Evolutionary conservation across 2,888 invertebrate species (phyloP).

Genomic region (Altica lythri): DNA sequence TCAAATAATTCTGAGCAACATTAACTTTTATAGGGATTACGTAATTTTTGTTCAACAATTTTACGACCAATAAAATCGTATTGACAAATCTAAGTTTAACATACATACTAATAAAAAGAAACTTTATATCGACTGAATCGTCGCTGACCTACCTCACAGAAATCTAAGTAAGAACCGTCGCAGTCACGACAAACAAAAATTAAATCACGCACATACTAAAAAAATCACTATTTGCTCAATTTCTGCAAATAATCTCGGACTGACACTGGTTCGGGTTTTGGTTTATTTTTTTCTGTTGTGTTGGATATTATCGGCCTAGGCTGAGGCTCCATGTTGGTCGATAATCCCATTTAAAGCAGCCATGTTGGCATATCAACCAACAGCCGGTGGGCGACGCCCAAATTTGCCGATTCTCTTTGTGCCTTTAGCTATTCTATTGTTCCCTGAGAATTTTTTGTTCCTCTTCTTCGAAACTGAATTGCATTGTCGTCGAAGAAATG

Average conservation of each 20-base stretch:
- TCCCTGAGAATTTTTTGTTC: slow-evolving; percentile 28
- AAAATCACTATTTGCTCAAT: slow-evolving; percentile 35
- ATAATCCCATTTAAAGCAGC: slow-evolving; percentile 54
- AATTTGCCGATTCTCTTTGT: slow-evolving; percentile 46
- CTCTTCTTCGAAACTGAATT: slow-evolving; percentile 35
- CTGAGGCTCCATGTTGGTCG: slow-evolving; percentile 52
- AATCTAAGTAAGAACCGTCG: slow-evolving; percentile 23
- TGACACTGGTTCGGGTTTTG: slow-evolving; percentile 46
- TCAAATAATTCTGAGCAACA: too few species aligned
- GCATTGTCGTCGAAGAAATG: slow-evolving; percentile 28
- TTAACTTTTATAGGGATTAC: too few species aligned
- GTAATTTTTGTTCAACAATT: background rate
- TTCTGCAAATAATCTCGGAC: slow-evolving; percentile 50
- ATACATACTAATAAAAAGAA: slow-evolving; percentile 7
- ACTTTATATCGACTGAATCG: slow-evolving; percentile 34
- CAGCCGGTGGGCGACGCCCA: slow-evolving; percentile 54
- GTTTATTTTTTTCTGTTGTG: slow-evolving; percentile 46
- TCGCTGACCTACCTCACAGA: slow-evolving; percentile 44
- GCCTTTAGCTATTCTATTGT: slow-evolving; percentile 43
- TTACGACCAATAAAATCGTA: slow-evolving; percentile 1
- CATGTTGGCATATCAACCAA: slow-evolving; percentile 58
- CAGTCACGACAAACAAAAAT: slow-evolving; percentile 8
- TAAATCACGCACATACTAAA: slow-evolving; percentile 32
- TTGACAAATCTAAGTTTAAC: slow-evolving; percentile 7
- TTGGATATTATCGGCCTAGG: slow-evolving; percentile 47